These are phyloP conservation scores for Odocoileus hemionus DNA, from an alignment of 2,113 vertebrate genomes.

Conservation along the genomic window DNA sequence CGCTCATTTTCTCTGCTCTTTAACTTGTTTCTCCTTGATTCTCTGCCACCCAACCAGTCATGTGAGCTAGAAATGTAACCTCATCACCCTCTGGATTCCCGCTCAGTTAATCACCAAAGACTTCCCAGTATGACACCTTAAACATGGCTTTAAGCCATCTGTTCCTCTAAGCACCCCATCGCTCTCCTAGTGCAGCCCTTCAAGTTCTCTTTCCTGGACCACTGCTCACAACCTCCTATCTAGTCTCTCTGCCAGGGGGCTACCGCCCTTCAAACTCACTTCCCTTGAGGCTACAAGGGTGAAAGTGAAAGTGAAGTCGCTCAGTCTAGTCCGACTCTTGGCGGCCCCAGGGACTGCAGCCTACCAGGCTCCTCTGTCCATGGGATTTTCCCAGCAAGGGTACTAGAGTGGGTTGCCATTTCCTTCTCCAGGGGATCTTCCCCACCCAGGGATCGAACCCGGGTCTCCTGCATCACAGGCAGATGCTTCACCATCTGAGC, in stretches of 20 bases:
- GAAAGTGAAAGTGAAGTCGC: background rate
- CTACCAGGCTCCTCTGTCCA: background rate
- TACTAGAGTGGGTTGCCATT: background rate
- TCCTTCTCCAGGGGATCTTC: background rate
- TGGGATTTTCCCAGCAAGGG: background rate
- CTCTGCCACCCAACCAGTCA: background rate
- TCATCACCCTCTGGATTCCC: background rate
- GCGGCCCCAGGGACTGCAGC: background rate
- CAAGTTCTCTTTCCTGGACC: background rate
- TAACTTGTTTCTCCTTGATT: background rate
- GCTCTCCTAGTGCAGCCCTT: accelerated
- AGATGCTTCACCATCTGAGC: background rate
- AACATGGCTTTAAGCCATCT: background rate
- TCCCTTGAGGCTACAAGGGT: background rate
- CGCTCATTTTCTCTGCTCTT: background rate
- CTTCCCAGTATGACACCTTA: background rate
- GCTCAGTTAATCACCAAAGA: background rate
- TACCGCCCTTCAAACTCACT: background rate
- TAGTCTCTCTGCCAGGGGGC: background rate
- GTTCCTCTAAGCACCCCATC: background rate
- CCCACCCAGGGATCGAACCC: background rate
- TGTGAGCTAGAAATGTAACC: background rate
- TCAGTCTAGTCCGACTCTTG: background rate
- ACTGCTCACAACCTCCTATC: background rate
- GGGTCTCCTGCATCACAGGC: background rate